Conservation (phyloP, 2,113 vertebrate genomes). For the Bombycilla garrulus region DNA sequence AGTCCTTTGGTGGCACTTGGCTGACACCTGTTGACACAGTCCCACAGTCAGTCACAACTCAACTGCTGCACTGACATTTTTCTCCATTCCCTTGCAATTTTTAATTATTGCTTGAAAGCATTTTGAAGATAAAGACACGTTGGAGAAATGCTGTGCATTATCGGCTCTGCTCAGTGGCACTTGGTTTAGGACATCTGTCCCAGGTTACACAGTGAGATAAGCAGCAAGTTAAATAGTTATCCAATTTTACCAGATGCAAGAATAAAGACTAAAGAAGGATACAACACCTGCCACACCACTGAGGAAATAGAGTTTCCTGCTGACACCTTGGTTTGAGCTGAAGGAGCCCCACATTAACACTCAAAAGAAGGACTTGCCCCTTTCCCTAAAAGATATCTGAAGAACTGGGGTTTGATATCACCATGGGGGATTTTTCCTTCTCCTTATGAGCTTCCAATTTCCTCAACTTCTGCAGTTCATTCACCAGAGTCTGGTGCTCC, state of each 20-base stretch:
- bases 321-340: neutral
- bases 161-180: neutral
- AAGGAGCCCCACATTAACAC: neutral
- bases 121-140: neutral
- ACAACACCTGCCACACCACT: neutral
- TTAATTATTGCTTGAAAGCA: neutral
- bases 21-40: constrained; percentile 55
- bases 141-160: neutral
- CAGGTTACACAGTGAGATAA: neutral
- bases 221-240: neutral
- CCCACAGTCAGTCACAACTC: neutral
- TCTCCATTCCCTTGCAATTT: neutral
- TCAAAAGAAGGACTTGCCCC: neutral
- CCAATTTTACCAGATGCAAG: neutral
- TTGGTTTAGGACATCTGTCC: neutral
- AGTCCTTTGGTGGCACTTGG: constrained; percentile 28
- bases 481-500: neutral
- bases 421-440: neutral
- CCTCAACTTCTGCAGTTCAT: neutral
- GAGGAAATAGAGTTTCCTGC: neutral
- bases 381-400: neutral
- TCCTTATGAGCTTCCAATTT: neutral
- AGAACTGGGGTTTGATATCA: neutral
- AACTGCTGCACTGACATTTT: neutral
- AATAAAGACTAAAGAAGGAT: neutral